Conservation (phyloP, 92 coral and sea anemone genomes). For the Palythoa caribaeorum region DNA sequence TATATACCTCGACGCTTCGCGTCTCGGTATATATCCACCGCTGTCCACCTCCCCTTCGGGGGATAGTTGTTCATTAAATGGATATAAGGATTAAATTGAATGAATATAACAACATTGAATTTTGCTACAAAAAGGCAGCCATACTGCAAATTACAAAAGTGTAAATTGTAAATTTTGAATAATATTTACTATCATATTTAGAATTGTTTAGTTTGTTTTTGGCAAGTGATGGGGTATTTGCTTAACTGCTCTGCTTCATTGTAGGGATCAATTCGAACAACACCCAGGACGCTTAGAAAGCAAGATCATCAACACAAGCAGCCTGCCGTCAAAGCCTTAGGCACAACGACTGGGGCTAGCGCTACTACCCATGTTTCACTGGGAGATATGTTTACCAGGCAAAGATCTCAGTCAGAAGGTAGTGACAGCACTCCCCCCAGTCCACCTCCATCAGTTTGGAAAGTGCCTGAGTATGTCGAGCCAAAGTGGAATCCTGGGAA, state of each 20-base stretch:
- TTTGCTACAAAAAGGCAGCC: no score
- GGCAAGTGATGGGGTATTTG: background rate
- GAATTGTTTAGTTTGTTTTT: no score
- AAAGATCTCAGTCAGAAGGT: conserved; percentile 82
- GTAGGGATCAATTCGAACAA: conserved; percentile 44
- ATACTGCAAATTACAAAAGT: no score
- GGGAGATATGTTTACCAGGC: conserved; percentile 59
- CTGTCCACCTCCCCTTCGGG: no score
- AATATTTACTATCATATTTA: no score
- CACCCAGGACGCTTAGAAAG: conserved; percentile 69
- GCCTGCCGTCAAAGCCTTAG: conserved; percentile 59
- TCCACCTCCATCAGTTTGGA: conserved; percentile 99
- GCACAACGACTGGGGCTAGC: conserved; percentile 59
- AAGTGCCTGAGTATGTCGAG: conserved; percentile 98
- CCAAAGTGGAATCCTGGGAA: conserved; percentile 98
- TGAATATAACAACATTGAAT: no score
- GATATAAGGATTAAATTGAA: no score
- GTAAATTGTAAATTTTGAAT: no score
- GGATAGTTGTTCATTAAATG: no score
- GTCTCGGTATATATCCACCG: no score
- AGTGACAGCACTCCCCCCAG: conserved; percentile 87
- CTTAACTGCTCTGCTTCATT: background rate
- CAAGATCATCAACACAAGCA: conserved; percentile 65
- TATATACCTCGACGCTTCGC: no score
- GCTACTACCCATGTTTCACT: conserved; percentile 49